Base-by-base conservation (phyloP, 2,797 vertebrate genomes). In the Microcaecilia unicolor region DNA sequence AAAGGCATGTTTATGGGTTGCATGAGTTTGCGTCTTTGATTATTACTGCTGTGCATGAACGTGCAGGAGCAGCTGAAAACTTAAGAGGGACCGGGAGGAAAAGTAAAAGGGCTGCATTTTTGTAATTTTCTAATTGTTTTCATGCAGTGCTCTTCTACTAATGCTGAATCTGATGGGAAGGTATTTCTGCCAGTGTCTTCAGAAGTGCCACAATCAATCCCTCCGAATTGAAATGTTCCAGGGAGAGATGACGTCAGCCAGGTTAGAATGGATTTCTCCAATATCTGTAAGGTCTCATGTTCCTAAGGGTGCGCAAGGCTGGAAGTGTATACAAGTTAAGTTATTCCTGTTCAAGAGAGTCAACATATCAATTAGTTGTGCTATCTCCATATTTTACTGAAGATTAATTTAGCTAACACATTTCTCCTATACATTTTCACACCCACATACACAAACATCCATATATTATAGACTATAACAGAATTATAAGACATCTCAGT, bases 131-230 rank as follows among this genome's bases (percentile, higher is more conserved):
- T 60, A 25, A 24, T 78, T 65, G 74, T 80, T 79, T n/a, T 91
- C 92, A 92, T 95, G 91, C 89, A 91, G 66, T 90, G 86, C 83
- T 80, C 71, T 84, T 78, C 83, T 69, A 59, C 78, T 84, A 83
- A 81, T 74, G 81, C 78, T 83, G 81, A 77, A 74, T 81, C 64
- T 80, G 65, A 80, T 64, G 80, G 80, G 72, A 72, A 58, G 64
- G 65, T 76, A 82, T 76, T 61, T 80, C 70, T 82, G 82, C 70
- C 74, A 69, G 60, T 67, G 75, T 78, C 73, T 72, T 78, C 79
- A 68, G 57, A 69, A 66, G 31, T 39, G 61, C 68, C 74, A 75
- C 72, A 58, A 64, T 73, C 59, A 52, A 57, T 66, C 78, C 79
- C 82, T 73, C 74, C 41, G 56, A 57, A 72, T 34, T 59, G 72